phyloP scores from a whole-genome alignment of 2,888 invertebrate genomes.

The Amphiduros pacificus region DNA sequence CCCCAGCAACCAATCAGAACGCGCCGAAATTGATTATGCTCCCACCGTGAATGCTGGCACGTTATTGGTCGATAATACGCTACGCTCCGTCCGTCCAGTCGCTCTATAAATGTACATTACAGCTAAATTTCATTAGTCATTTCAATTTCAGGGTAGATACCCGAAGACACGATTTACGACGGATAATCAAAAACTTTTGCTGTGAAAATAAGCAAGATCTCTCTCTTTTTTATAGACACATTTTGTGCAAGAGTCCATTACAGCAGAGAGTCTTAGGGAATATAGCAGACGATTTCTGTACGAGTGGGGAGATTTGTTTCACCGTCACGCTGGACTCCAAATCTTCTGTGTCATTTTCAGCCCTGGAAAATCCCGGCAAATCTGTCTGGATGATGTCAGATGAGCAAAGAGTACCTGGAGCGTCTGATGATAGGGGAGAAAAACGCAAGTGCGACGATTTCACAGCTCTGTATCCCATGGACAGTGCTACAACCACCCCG shows the following conservation, averaged over 20 bases:
- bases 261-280: too few relatives aligned
- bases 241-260: too few relatives aligned
- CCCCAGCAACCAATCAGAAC: slow-evolving; percentile 15
- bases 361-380: too few relatives aligned
- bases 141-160: slow-evolving; percentile 21
- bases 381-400: slow-evolving; percentile 14
- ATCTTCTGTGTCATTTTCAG: too few relatives aligned
- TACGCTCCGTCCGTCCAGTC: slow-evolving; percentile 10
- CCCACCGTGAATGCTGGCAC: slow-evolving; percentile 4
- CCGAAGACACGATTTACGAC: slow-evolving; percentile 18
- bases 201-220: too few relatives aligned
- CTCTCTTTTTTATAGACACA: too few relatives aligned
- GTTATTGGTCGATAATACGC: slow-evolving; percentile 17
- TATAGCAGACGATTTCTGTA: too few relatives aligned
- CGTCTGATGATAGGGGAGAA: slow-evolving; percentile 51
- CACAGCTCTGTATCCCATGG: slow-evolving; percentile 78
- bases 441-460: slow-evolving; percentile 76
- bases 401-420: slow-evolving; percentile 2
- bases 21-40: slow-evolving; percentile 17
- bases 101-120: slow-evolving; percentile 19
- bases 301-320: too few relatives aligned
- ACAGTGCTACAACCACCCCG: slow-evolving; percentile 38
- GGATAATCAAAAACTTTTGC: slow-evolving; percentile 8
- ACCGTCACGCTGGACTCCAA: too few relatives aligned
- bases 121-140: slow-evolving; percentile 21